phyloP scores from a whole-genome alignment of 2,888 invertebrate genomes.

The Mythimna pallens region DNA sequence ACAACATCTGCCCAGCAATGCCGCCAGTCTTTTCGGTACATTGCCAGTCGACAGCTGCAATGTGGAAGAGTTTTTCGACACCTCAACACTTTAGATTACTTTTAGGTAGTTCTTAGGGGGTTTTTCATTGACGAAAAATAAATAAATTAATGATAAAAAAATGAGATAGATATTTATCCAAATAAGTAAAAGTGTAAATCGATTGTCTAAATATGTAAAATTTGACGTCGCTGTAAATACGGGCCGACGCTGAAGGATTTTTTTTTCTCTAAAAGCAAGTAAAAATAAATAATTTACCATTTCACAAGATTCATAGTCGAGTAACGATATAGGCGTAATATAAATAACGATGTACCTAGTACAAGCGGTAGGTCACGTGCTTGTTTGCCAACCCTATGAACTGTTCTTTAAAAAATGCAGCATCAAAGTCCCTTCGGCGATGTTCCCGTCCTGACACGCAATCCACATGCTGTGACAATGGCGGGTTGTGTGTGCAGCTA shows the following conservation, averaged over 20 bases:
- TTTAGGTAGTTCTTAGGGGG: too few species aligned
- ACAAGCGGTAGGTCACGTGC: not conserved
- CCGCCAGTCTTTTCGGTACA: too few species aligned
- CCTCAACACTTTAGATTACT: too few species aligned
- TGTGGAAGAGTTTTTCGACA: too few species aligned
- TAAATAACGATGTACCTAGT: not conserved
- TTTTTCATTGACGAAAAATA: too few species aligned
- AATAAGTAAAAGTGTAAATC: not conserved
- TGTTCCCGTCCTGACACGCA: constrained; percentile 18
- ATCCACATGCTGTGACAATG: constrained; percentile 30
- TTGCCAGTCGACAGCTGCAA: too few species aligned
- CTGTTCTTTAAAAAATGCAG: constrained; percentile 6
- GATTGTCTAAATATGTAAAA: not conserved
- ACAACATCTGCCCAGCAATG: too few species aligned
- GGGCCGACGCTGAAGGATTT: too few species aligned
- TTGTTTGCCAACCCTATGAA: not conserved
- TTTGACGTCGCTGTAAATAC: too few species aligned
- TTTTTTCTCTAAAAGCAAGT: too few species aligned
- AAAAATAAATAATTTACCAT: not conserved
- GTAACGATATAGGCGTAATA: not conserved
- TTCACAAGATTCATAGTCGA: not conserved
- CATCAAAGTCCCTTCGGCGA: not conserved
- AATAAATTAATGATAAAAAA: too few species aligned
- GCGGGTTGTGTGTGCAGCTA: constrained; percentile 30
- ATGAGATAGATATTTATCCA: not conserved